Evolutionary conservation across 2,888 invertebrate species (phyloP).

Genomic region (Acrobasis suavella): DNA sequence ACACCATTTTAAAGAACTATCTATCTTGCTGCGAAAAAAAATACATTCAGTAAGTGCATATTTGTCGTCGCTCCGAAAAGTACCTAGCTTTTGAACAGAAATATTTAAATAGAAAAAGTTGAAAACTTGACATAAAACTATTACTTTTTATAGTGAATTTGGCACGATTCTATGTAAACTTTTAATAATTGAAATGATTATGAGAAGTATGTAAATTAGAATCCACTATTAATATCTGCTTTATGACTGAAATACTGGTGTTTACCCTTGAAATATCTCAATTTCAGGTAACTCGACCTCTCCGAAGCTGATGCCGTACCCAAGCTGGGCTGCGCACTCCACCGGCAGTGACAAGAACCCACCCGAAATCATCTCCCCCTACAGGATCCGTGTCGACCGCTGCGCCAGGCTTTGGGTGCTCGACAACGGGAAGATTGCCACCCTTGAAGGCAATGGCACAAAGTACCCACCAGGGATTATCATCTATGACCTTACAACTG

Average conservation of each 20-base stretch:
- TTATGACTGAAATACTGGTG: background rate
- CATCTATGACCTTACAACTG: conserved; percentile 88
- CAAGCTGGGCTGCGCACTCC: conserved; percentile 90
- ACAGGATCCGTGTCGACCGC: conserved; percentile 87
- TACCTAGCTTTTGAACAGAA: too few relatives aligned
- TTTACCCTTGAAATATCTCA: conserved; percentile 24
- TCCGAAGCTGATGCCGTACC: conserved; percentile 89
- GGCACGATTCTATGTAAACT: too few relatives aligned
- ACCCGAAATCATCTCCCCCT: conserved; percentile 88
- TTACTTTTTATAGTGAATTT: too few relatives aligned
- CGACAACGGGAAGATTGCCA: conserved; percentile 87
- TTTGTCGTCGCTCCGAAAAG: too few relatives aligned
- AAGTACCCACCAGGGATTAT: conserved; percentile 84
- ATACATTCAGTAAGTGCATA: too few relatives aligned
- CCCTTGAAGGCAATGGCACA: conserved; percentile 72
- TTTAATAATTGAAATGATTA: too few relatives aligned
- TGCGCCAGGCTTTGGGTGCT: conserved; percentile 91
- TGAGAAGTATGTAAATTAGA: too few relatives aligned
- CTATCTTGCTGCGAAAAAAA: too few relatives aligned
- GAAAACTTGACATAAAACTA: too few relatives aligned
- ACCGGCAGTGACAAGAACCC: conserved; percentile 71
- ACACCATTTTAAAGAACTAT: too few relatives aligned
- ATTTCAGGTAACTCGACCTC: conserved; percentile 85
- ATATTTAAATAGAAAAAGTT: too few relatives aligned
- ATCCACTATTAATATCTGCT: too few relatives aligned